Evolutionary conservation across 2,888 invertebrate genomes (phyloP).

Genomic region (Torymus auratus): DNA sequence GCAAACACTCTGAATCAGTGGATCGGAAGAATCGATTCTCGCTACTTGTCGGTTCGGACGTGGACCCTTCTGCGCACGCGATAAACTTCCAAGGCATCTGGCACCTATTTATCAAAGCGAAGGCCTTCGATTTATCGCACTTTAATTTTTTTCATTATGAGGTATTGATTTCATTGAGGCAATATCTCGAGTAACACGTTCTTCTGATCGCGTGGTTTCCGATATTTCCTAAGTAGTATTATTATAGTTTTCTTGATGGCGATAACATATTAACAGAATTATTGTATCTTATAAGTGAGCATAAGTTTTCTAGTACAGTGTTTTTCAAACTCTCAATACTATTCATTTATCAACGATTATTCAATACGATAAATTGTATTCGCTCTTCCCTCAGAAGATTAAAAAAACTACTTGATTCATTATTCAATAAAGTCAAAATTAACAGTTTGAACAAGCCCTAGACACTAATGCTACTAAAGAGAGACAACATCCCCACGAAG

Average conservation of each 20-base stretch:
- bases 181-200: not conserved
- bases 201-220: not conserved
- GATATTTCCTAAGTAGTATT: no score
- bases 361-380: no score
- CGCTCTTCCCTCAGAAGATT: no score
- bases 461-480: not conserved
- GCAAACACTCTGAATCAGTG: not conserved
- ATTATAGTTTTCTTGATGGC: no score
- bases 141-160: not conserved
- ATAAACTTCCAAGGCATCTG: slow-evolving; percentile 40
- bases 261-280: no score
- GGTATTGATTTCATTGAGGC: not conserved
- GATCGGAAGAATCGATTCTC: slow-evolving; percentile 33
- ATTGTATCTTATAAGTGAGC: no score
- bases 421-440: no score
- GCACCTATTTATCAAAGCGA: slow-evolving; percentile 18
- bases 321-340: no score
- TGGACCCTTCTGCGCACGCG: not conserved
- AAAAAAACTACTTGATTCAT: no score
- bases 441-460: no score
- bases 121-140: slow-evolving; percentile 12
- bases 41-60: not conserved
- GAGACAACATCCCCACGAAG: not conserved
- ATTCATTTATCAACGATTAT: no score
- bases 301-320: no score